Evolutionary conservation across 1,140 invertebrate species (phyloP), one percentile per base, ranked within the genome.

Genomic region (Drosophila bocki): DNA sequence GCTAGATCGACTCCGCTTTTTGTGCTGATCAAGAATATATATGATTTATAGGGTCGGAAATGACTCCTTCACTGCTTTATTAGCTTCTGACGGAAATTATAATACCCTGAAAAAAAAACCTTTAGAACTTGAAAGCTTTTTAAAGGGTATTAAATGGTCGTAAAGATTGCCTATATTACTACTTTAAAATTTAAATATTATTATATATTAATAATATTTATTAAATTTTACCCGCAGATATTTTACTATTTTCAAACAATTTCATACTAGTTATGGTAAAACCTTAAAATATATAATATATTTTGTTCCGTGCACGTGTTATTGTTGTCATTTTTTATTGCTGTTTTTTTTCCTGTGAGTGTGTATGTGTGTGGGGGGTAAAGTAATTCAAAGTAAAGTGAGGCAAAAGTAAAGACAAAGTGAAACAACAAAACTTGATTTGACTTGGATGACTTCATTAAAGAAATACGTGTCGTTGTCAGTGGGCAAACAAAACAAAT

Each of bases 361-460:
- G 35, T 53, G 50, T 26, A 56, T 45, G 29, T 4, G 26, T 22
- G 48, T 58, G 60, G 75, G 68, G 51, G 45, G 62, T 47, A 77
- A 62, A 68, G 47, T 67, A 69, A 74, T 54, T 54, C 51, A 54
- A 54, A 35, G 50, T 53, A 53, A 53, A 54, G 51, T 37, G 51
- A 54, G 33, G 33, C 51, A 54, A 54, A 44, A 68, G 47, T 67
- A 69, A 74, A 78, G 53, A 41, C 71, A 76, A 82, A 64, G 54
- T 53, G 51, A 64, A 75, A 70, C 51, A 75, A 78, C 44, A 78
- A 68, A 87, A 83, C 80, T 88, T 63, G 76, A 75, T 80, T 54
- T 57, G 72, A 86, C 80, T 83, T 37, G 84, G 64, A 87, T 87
- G 83, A 87, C 83, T 87, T 88, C 84, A 87, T 88, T 87, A 83